These are phyloP conservation scores for Paramuricea clavata DNA, from an alignment of 92 coral and sea anemone species.

Conservation along the genomic window DNA sequence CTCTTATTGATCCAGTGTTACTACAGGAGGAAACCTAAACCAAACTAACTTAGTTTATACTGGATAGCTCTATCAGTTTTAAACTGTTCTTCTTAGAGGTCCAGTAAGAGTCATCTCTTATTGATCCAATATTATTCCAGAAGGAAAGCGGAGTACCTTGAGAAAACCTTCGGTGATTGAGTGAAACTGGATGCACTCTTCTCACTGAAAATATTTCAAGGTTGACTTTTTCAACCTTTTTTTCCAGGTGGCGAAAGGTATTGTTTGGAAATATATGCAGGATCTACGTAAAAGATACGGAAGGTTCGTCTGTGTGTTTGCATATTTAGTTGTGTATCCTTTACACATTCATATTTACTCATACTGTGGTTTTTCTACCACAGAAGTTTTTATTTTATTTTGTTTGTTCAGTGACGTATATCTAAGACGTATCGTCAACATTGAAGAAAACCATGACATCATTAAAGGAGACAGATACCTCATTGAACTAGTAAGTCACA, in stretches of 20 bases:
- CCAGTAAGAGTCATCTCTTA: not conserved
- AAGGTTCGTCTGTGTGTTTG: constrained; percentile 25
- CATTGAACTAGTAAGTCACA: constrained; percentile 83
- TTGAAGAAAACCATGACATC: constrained; percentile 96
- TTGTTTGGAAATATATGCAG: constrained; percentile 75
- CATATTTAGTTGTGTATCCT: not conserved
- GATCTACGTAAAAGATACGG: constrained; percentile 44
- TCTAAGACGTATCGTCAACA: constrained; percentile 74
- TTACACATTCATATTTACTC: too few relatives aligned
- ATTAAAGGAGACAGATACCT: constrained; percentile 92
- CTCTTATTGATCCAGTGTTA: too few relatives aligned
- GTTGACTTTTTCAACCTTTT: not conserved
- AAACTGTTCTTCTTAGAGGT: not conserved
- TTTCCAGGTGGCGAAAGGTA: constrained; percentile 81
- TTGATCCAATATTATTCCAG: too few relatives aligned
- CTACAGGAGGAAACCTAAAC: too few relatives aligned
- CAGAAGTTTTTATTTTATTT: too few relatives aligned
- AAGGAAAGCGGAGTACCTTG: not conserved
- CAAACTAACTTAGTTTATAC: too few relatives aligned
- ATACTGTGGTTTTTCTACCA: too few relatives aligned
- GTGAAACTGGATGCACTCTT: too few relatives aligned
- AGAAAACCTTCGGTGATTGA: too few relatives aligned
- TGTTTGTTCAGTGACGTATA: constrained; percentile 67
- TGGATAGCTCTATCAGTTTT: not conserved
- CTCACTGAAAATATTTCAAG: too few relatives aligned